phyloP scores from a whole-genome alignment of 2,113 vertebrate species.

The Chrysochloris asiatica region DNA sequence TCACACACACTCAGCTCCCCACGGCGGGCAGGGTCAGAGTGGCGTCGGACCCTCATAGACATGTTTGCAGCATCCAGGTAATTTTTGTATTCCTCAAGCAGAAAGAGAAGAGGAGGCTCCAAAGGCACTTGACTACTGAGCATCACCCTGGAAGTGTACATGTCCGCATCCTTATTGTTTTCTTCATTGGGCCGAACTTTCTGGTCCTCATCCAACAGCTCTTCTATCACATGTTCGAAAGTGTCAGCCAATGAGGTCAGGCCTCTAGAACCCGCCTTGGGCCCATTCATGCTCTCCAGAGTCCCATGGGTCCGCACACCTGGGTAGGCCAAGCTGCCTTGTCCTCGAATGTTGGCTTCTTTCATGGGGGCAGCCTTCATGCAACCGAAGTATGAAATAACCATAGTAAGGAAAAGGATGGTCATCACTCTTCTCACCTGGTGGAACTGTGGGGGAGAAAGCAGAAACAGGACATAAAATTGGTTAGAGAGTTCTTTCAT shows the following conservation, averaged over 20 bases:
- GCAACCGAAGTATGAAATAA: constrained; percentile 99
- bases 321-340: constrained; percentile 96
- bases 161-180: constrained; percentile 93
- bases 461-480: constrained; percentile 70
- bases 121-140: constrained; percentile 99
- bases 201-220: constrained; percentile 94
- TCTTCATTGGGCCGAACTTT: constrained; percentile 86
- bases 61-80: constrained; percentile 99
- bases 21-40: constrained; percentile 96
- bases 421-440: constrained; percentile 99
- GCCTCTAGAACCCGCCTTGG: constrained; percentile 86
- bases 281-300: constrained; percentile 92
- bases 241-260: constrained; percentile 94
- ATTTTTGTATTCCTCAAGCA: constrained; percentile 99
- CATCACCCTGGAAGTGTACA: constrained; percentile 97
- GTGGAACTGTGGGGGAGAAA: constrained; percentile 93
- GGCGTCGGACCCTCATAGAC: constrained; percentile 98
- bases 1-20: constrained; percentile 99
- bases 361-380: constrained; percentile 99
- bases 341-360: constrained; percentile 94
- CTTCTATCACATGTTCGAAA: constrained; percentile 98
- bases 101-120: constrained; percentile 99
- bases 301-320: constrained; percentile 95
- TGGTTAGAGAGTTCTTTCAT: constrained; percentile 48
- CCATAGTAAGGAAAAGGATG: constrained; percentile 99